These are phyloP conservation scores for Aplocera efformata DNA, from an alignment of 2,888 invertebrate genomes.

Conservation along the genomic window DNA sequence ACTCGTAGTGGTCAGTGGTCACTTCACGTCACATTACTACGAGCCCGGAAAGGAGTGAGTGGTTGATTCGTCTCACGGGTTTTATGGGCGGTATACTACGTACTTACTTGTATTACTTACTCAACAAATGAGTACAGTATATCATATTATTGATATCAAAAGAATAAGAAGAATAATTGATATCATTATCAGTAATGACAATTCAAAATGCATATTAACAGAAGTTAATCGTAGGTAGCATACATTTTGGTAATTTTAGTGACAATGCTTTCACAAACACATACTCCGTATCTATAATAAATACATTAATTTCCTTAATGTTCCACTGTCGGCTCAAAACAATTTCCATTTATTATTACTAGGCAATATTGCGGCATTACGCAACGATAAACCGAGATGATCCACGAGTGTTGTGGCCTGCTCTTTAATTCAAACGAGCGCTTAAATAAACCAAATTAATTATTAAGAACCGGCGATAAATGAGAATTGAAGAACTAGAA, in stretches of 20 bases:
- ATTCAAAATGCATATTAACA: no score
- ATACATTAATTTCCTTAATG: constrained; percentile 24
- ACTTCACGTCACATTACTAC: no score
- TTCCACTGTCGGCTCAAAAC: constrained; percentile 15
- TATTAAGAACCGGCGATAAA: constrained; percentile 52
- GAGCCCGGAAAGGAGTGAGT: no score
- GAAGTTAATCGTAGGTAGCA: no score
- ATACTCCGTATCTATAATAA: constrained; percentile 2
- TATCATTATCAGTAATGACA: no score
- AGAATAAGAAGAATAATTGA: no score
- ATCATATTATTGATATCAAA: no score
- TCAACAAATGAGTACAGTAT: no score
- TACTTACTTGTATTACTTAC: no score
- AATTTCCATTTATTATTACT: constrained; percentile 20
- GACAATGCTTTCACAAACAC: constrained; percentile 4
- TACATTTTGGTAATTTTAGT: constrained; percentile 5
- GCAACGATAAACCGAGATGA: constrained; percentile 19
- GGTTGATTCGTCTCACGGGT: no score
- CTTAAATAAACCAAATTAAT: constrained; percentile 15
- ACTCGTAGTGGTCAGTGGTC: no score
- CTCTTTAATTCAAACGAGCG: constrained; percentile 15
- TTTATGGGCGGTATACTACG: no score
- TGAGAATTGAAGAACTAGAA: constrained; percentile 64
- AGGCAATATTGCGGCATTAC: constrained; percentile 18
- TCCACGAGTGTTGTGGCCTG: constrained; percentile 16